Conservation (phyloP, 1,140 invertebrate species). For the Samia ricini region DNA sequence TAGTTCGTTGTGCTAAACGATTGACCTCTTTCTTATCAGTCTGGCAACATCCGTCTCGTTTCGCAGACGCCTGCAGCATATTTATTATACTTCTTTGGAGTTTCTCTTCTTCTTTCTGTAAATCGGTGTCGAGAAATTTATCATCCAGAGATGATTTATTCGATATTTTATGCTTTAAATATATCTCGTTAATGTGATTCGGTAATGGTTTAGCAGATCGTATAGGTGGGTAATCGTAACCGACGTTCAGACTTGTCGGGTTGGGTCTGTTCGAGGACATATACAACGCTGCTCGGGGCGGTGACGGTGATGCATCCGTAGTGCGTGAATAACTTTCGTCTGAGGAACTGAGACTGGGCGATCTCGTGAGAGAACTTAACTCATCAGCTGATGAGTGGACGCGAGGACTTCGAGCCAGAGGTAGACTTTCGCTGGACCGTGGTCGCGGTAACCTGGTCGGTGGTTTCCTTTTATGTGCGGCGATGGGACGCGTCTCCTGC, state of each 20-base stretch:
- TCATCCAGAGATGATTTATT: constrained; percentile 68
- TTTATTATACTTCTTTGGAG: constrained; percentile 72
- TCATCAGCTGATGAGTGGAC: constrained; percentile 90
- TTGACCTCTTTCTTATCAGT: constrained; percentile 80
- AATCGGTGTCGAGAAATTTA: constrained; percentile 61
- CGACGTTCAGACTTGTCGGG: constrained; percentile 37
- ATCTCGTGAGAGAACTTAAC: constrained; percentile 87
- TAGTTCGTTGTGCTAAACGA: constrained; percentile 62
- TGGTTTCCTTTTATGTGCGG: constrained; percentile 57
- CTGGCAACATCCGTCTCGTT: constrained; percentile 81
- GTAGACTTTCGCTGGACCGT: constrained; percentile 82
- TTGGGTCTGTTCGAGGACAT: constrained; percentile 77
- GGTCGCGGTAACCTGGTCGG: constrained; percentile 75
- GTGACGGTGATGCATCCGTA: constrained; percentile 80
- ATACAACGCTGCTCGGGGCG: constrained; percentile 79
- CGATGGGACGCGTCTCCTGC: constrained; percentile 56
- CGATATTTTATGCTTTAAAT: constrained; percentile 64
- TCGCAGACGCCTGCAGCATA: constrained; percentile 74
- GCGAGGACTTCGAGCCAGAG: constrained; percentile 75
- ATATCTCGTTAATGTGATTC: constrained; percentile 55
- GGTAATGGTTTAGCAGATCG: constrained; percentile 52
- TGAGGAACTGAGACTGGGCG: constrained; percentile 87
- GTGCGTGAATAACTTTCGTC: constrained; percentile 89
- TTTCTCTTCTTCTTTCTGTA: constrained; percentile 74
- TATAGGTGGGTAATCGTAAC: constrained; percentile 64